A percentile compares a stretch with the other conserved stretches of the same genome.
Evolutionary conservation across 2,113 vertebrate species (phyloP).

Genomic region (Psephotus haematonotus): DNA sequence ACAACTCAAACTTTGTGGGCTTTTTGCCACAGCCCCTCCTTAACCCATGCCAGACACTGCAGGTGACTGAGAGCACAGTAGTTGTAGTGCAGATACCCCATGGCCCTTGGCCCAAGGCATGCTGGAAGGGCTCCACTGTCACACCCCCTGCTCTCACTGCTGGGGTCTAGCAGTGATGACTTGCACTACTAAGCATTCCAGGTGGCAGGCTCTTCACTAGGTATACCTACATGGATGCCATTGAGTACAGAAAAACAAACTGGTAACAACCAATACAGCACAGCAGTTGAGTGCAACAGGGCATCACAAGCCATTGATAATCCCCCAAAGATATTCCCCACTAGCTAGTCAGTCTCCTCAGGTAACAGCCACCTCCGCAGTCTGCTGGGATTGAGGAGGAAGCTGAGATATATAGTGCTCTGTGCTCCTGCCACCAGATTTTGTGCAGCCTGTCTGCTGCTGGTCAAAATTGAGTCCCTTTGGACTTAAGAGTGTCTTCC

Average conservation of each 20-base stretch:
- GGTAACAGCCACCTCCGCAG: not conserved
- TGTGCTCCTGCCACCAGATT: not conserved
- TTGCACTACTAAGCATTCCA: not conserved
- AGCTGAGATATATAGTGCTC: not conserved
- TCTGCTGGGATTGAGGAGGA: not conserved
- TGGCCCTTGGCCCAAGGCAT: not conserved
- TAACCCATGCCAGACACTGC: fast-evolving
- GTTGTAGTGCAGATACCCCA: not conserved
- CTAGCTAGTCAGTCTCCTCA: not conserved
- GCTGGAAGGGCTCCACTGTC: not conserved
- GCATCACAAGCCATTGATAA: fast-evolving
- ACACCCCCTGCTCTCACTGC: not conserved
- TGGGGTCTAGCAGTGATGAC: not conserved
- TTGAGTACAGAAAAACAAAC: not conserved
- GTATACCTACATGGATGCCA: not conserved
- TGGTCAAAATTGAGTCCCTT: not conserved
- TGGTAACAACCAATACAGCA: not conserved
- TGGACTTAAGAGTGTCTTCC: not conserved
- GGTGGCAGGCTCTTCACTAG: not conserved
- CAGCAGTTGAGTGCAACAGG: not conserved
- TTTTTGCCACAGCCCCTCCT: not conserved
- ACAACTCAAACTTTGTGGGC: not conserved
- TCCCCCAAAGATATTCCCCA: not conserved
- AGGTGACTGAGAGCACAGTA: not conserved
- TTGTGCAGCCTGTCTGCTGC: not conserved